Conservation (phyloP, 2,888 invertebrate species). For the Conomelus anceps region DNA sequence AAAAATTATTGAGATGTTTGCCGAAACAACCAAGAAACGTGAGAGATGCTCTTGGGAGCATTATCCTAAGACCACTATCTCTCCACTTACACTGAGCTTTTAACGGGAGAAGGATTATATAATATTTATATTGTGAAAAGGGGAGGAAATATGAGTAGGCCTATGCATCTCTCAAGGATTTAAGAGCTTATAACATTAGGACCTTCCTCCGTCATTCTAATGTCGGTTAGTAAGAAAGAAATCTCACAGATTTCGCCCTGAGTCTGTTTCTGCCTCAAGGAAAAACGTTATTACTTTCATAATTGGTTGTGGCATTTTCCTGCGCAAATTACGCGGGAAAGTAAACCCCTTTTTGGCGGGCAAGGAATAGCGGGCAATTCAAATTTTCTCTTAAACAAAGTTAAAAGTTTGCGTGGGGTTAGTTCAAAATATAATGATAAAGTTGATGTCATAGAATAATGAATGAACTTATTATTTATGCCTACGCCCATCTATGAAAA, state of each 20-base stretch:
- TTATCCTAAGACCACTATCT: not conserved
- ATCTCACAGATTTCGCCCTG: not conserved
- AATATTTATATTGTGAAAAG: not conserved
- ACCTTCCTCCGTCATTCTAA: not conserved
- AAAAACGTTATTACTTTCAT: not conserved
- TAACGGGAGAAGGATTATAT: not conserved
- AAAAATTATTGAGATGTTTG: not conserved
- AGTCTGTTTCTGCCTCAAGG: not conserved
- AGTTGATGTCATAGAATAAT: no score
- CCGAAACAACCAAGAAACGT: not conserved
- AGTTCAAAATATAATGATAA: no score
- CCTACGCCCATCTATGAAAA: no score
- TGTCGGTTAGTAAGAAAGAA: not conserved
- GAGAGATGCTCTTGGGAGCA: not conserved
- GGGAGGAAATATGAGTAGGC: not conserved
- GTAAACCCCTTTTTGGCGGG: not conserved
- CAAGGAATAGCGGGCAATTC: not conserved
- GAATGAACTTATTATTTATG: no score
- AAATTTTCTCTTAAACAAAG: not conserved
- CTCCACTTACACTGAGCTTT: not conserved
- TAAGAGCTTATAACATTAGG: not conserved
- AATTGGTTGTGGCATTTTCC: not conserved
- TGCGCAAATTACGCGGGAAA: not conserved
- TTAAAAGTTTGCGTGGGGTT: no score
- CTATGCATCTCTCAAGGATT: not conserved